Percentiles rank a stretch among this genome's conserved stretches.
These are phyloP conservation scores for Alligator sinensis DNA, from an alignment of 2,113 vertebrate genomes.

Conservation along the genomic window DNA sequence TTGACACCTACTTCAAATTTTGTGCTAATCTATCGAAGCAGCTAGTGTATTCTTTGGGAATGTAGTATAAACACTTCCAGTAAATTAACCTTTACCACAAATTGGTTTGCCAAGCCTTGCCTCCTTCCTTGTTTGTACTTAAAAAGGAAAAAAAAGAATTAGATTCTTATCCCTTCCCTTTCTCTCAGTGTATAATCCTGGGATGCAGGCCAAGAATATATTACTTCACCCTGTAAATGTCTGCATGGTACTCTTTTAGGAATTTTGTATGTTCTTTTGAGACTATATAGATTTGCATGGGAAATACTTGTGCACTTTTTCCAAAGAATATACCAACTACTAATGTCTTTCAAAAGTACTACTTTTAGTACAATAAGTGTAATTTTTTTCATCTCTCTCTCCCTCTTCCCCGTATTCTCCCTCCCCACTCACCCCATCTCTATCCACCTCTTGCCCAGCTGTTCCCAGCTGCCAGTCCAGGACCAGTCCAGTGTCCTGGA, in stretches of 20 bases:
- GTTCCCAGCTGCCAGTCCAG: background rate
- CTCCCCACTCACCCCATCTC: too few species aligned
- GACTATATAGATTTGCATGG: constrained; percentile 8
- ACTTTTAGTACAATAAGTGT: background rate
- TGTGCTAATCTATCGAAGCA: constrained; percentile 5
- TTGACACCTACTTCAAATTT: background rate
- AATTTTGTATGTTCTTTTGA: constrained; percentile 1
- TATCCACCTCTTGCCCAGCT: background rate
- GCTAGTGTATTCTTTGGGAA: background rate
- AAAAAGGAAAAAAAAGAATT: background rate
- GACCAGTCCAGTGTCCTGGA: too few species aligned
- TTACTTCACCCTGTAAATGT: background rate
- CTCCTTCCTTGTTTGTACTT: background rate
- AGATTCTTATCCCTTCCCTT: background rate
- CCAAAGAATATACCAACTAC: background rate
- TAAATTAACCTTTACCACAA: background rate
- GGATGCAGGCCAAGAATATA: background rate
- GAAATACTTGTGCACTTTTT: background rate
- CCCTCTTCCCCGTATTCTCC: background rate
- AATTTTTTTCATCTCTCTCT: background rate
- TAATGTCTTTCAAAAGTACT: background rate
- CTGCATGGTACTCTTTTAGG: background rate
- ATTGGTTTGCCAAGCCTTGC: background rate
- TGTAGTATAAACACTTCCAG: background rate
- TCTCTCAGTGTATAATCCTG: background rate